Evolutionary conservation across 2,113 vertebrate species (phyloP).

Genomic region (Nibea coibor): DNA sequence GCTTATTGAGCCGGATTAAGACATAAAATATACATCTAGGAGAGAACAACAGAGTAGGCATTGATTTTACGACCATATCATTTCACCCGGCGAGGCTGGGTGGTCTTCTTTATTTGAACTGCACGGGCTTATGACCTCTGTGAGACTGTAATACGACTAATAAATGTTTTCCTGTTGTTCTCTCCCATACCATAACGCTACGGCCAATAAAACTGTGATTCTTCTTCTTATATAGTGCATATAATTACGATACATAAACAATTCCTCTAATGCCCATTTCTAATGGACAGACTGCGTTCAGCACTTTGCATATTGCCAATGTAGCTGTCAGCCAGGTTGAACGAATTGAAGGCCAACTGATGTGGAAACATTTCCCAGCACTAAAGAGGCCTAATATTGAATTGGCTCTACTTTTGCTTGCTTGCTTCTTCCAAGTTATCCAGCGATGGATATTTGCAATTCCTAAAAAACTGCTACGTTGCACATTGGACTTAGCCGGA

Average conservation of each 20-base stretch:
- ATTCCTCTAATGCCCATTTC: constrained; percentile 58
- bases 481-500: background rate
- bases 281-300: constrained; percentile 42
- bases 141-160: constrained; percentile 3
- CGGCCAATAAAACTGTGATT: constrained; percentile 31
- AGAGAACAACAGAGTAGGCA: constrained; percentile 48
- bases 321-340: constrained; percentile 40
- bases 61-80: constrained; percentile 56
- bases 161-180: constrained; percentile 26
- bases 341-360: constrained; percentile 50
- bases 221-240: constrained; percentile 23
- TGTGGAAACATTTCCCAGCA: constrained; percentile 44
- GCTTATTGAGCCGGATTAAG: constrained; percentile 26
- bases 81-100: constrained; percentile 39
- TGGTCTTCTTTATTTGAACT: constrained; percentile 43
- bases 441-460: constrained; percentile 33
- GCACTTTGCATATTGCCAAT: constrained; percentile 14
- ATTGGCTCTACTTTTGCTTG: constrained; percentile 23
- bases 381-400: constrained; percentile 23
- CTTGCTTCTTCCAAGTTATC: constrained; percentile 19
- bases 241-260: constrained; percentile 42
- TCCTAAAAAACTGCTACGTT: constrained; percentile 19
- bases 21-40: constrained; percentile 65
- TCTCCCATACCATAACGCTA: constrained; percentile 17
- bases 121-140: background rate